Percentiles rank a stretch among this genome's conserved stretches.
phyloP scores from a whole-genome alignment of 2,888 invertebrate species.

The Heliconius sara region DNA sequence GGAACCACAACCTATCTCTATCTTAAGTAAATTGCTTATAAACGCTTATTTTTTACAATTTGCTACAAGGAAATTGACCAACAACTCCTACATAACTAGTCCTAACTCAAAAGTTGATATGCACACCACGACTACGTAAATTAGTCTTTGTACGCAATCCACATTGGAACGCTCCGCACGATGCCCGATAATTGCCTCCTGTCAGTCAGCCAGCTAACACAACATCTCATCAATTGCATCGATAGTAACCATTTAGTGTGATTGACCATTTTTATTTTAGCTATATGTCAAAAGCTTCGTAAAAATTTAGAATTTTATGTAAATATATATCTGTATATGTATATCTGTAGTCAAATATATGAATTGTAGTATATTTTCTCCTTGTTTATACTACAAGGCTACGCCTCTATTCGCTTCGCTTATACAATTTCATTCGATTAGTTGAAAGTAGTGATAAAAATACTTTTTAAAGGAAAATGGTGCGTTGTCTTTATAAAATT shows the following conservation, averaged over 20 bases:
- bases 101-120: constrained; percentile 4
- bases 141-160: constrained; percentile 23
- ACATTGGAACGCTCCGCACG: constrained; percentile 16
- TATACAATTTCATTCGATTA: too few species aligned
- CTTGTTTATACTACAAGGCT: too few species aligned
- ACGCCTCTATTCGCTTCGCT: too few species aligned
- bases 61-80: not conserved
- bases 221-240: constrained; percentile 21
- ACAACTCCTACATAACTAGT: not conserved
- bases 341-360: too few species aligned
- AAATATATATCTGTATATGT: too few species aligned
- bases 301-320: too few species aligned
- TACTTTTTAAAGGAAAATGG: too few species aligned
- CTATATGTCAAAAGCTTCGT: not conserved
- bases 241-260: constrained; percentile 3
- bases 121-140: constrained; percentile 16
- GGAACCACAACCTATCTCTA: too few species aligned
- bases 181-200: constrained; percentile 24
- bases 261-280: constrained; percentile 6
- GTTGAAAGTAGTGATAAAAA: too few species aligned
- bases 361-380: too few species aligned
- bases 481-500: too few species aligned
- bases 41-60: not conserved
- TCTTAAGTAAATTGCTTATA: too few species aligned
- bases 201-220: constrained; percentile 22